These are phyloP conservation scores for Bombyx huttoni DNA, from an alignment of 2,888 invertebrate species.

Conservation along the genomic window DNA sequence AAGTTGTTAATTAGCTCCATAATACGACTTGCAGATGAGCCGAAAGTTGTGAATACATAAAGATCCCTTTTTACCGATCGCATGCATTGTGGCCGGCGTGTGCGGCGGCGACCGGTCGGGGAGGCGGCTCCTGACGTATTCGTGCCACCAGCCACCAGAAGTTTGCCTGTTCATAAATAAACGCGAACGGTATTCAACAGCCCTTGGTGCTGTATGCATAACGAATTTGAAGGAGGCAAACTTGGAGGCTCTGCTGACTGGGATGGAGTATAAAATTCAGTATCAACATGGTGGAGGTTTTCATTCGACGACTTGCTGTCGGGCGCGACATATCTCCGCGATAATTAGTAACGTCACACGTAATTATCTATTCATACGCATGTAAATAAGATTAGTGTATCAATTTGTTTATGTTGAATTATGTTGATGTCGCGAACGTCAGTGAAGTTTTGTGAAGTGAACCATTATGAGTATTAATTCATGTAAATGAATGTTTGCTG, in stretches of 20 bases:
- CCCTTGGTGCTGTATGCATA: slow-evolving; percentile 75
- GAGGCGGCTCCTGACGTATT: slow-evolving; percentile 61
- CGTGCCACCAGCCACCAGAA: slow-evolving; percentile 70
- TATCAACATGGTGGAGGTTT: slow-evolving; percentile 71
- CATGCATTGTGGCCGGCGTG: slow-evolving; percentile 54
- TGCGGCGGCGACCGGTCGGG: slow-evolving; percentile 31
- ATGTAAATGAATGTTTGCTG: slow-evolving; percentile 34
- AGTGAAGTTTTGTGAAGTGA: slow-evolving; percentile 13
- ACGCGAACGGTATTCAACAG: slow-evolving; percentile 74
- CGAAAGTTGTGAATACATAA: slow-evolving; percentile 76
- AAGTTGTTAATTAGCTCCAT: slow-evolving; percentile 93
- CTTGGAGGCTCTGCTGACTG: slow-evolving; percentile 72
- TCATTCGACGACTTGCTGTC: slow-evolving; percentile 69
- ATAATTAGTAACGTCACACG: slow-evolving; percentile 35
- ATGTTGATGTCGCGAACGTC: slow-evolving; percentile 10
- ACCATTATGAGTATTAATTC: slow-evolving; percentile 6
- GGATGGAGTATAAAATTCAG: slow-evolving; percentile 74
- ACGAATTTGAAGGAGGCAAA: slow-evolving; percentile 74
- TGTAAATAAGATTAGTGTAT: not conserved
- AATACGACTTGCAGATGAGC: slow-evolving; percentile 92
- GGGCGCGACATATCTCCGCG: slow-evolving; percentile 68
- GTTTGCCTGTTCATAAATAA: slow-evolving; percentile 75
- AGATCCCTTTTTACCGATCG: slow-evolving; percentile 77
- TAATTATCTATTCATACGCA: slow-evolving; percentile 15
- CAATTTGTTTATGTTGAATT: not conserved